Base-by-base conservation (phyloP, 2,888 invertebrate species). In the Pachydiplax longipennis region DNA sequence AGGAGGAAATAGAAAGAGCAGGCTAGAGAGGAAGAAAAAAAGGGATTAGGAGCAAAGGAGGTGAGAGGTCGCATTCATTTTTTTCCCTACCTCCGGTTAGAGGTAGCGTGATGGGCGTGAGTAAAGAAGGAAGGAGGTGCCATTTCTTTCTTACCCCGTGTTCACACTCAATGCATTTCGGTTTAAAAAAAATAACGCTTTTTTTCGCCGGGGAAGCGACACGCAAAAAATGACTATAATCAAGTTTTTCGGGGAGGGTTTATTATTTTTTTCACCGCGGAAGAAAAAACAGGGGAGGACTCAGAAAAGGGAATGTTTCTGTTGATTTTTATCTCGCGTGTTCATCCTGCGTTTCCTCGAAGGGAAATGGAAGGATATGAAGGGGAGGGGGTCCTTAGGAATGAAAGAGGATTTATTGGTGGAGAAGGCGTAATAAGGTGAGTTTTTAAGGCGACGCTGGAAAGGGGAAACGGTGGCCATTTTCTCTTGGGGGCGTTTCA, bases 151-250 rank as follows among this genome's bases (percentile, higher is more conserved):
- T 87, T 65, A 87, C 87, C 87, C 87, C 87, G 87, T 87, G 87
- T 87, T 87, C 87, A 87, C 87, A 87, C 87, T 65, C 87, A 61
- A 87, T 87, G 87, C 87, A 87, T 87, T 87, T 87, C 87, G 87
- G 87, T 87, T 87, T 61, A 37, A 87, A 87, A n/a, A 87, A 53
- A 53, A 53, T 53, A 53, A 87, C 87, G 35, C 37, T 87, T 87
- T 87, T 87, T 87, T 87, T 65, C 35, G 15, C 73, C 31, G 31
- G 87, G 61, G 87, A 65, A 61, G 87, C 87, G 61, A 35, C 87
- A 65, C 61, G 87, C 87, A 87, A 87, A 87, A 87, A 87, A 87
- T 87, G 87, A 87, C 87, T 87, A 87, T 87, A 87, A 87, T 87
- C 61, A 87, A 87, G 65, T 87, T 87, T 87, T 73, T 73, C 73